These are phyloP conservation scores for Xyrichtys novacula DNA, from an alignment of 2,797 vertebrate genomes.

Conservation along the genomic window DNA sequence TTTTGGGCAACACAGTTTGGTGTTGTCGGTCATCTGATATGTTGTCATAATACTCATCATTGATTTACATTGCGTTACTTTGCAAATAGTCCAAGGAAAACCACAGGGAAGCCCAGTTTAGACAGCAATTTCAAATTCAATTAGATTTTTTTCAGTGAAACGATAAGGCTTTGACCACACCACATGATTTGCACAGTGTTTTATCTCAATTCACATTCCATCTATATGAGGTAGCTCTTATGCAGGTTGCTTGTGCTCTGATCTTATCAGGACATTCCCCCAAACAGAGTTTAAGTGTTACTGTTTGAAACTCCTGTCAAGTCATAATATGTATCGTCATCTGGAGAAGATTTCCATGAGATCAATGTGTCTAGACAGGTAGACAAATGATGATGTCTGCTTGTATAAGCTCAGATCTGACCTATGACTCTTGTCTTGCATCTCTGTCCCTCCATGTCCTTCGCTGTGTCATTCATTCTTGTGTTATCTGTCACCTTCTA, in stretches of 20 bases:
- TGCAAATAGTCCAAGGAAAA: background rate
- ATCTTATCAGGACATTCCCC: background rate
- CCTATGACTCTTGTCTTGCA: background rate
- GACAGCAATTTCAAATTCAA: background rate
- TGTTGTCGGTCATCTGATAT: slow-evolving; percentile 9
- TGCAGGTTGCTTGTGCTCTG: no score
- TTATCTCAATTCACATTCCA: no score
- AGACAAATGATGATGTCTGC: slow-evolving; percentile 23
- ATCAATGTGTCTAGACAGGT: slow-evolving; percentile 4
- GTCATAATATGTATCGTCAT: background rate
- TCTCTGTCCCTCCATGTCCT: slow-evolving; percentile 2
- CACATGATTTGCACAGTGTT: no score
- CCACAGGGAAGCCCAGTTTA: background rate
- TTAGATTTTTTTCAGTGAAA: no score
- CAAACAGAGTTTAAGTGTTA: background rate
- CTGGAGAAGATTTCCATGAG: background rate
- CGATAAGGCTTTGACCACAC: no score
- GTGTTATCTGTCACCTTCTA: slow-evolving; percentile 1
- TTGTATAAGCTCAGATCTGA: background rate
- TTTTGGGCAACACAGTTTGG: background rate
- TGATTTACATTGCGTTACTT: slow-evolving; percentile 8
- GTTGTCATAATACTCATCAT: slow-evolving; percentile 24
- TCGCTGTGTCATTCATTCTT: slow-evolving; percentile 23
- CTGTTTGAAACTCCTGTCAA: background rate
- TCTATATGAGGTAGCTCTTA: no score